Conservation (phyloP, 2,888 invertebrate species). For the Lasioglossum figueresi region DNA sequence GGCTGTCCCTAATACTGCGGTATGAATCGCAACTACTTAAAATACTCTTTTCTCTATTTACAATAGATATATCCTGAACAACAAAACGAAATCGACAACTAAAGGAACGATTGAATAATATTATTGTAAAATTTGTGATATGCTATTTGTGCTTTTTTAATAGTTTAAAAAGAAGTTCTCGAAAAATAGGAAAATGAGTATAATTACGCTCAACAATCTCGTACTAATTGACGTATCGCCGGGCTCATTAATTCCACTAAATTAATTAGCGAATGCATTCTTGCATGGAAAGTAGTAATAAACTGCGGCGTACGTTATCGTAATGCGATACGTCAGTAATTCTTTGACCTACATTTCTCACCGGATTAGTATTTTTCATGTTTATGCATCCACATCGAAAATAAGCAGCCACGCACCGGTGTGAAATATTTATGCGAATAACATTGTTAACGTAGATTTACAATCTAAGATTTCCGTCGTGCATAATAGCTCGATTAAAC, state of each 20-base stretch:
- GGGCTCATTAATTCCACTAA: not conserved
- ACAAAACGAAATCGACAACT: too few relatives aligned
- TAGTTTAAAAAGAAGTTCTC: too few relatives aligned
- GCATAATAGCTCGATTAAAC: slow-evolving; percentile 22
- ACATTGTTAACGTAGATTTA: slow-evolving; percentile 12
- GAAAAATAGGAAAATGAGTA: not conserved
- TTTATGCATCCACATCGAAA: not conserved
- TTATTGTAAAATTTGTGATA: too few relatives aligned
- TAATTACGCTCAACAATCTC: not conserved
- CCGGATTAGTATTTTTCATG: not conserved
- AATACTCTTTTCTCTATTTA: too few relatives aligned
- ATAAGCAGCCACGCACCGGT: not conserved
- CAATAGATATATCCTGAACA: too few relatives aligned
- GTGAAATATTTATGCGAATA: slow-evolving; percentile 18
- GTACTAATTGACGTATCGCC: not conserved
- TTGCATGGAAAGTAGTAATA: not conserved
- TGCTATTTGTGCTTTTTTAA: too few relatives aligned
- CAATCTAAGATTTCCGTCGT: not conserved
- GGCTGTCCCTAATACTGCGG: too few relatives aligned
- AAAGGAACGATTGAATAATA: too few relatives aligned
- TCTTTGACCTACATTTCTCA: slow-evolving; percentile 17
- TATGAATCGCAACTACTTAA: too few relatives aligned
- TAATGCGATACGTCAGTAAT: not conserved
- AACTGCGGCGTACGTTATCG: not conserved
- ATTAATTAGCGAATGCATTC: not conserved